Evolutionary conservation across 92 coral and sea anemone genomes (phyloP).

Genomic region (Isaurus tuberculatus): DNA sequence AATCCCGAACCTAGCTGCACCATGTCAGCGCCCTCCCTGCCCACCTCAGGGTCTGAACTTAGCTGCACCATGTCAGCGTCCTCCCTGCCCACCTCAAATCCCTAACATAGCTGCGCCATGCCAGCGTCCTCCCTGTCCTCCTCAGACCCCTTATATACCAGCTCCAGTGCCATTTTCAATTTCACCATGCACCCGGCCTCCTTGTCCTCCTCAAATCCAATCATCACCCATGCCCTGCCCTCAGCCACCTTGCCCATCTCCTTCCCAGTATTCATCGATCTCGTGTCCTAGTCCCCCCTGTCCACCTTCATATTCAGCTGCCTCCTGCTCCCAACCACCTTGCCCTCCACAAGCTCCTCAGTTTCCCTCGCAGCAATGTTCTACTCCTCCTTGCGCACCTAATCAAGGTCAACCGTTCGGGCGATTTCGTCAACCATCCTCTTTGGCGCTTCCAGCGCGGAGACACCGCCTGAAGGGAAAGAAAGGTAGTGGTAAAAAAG

Average conservation of each 20-base stretch:
- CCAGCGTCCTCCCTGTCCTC: background rate
- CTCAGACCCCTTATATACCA: background rate
- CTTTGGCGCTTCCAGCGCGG: constrained; percentile 21
- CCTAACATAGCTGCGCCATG: background rate
- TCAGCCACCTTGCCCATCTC: background rate
- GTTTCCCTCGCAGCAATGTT: background rate
- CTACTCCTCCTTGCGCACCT: constrained; percentile 14
- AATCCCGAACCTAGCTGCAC: background rate
- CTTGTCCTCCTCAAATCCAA: constrained; percentile 7
- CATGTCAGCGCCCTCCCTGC: background rate
- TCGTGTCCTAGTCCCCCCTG: constrained; percentile 28
- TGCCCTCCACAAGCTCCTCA: constrained; percentile 8
- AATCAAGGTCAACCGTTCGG: background rate
- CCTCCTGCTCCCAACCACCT: constrained; percentile 9
- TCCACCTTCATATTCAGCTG: background rate
- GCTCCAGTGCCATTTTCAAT: constrained; percentile 32
- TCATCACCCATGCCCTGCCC: constrained; percentile 4
- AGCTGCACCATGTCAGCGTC: constrained; percentile 41
- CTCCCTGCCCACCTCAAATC: constrained; percentile 25
- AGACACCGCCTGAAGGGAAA: constrained; percentile 33
- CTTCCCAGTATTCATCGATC: background rate
- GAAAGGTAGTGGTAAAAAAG: background rate
- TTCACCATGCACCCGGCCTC: too few species aligned
- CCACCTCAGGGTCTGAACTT: background rate
- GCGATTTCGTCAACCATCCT: background rate